Evolutionary conservation across 23 tunicate genomes (phyloP), one percentile per base, ranked within the genome.

Genomic region (Botrylloides violaceus): DNA sequence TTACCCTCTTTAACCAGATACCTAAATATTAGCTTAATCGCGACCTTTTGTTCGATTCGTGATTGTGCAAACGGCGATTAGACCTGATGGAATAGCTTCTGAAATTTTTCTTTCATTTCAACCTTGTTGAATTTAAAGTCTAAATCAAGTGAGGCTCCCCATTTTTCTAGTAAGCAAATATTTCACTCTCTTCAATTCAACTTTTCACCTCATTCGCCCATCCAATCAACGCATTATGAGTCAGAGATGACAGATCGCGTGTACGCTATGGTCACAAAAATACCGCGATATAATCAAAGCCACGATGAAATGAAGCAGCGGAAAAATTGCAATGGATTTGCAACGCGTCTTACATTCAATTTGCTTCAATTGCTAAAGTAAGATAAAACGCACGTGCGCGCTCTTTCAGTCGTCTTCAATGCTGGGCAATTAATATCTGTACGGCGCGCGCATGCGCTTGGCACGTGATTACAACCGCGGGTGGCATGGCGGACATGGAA

Each of bases 11-110:
- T 15, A 43, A 15, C 53, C 53, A 43, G 53, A 15, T 43, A 43
- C 53, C 9, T 43, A 43, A 43, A 43, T 43, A 43, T 43, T 43
- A 43, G 53, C 53, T 43, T 43, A 43, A 7, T 43, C 15, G 53
- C 53, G 53, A 7, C 53, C 15, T 43, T 43, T 43, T 43, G 53
- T 43, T 43, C 12, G 53, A 43, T 43, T 43, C 53, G 53, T 15
- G 53, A 43, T 43, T 43, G 53, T 43, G 53, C 53, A 43, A 43
- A 43, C 15, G 9, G 53, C 9, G 53, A 43, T 43, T 43, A 43
- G 53, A 43, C 53, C 53, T 43, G 53, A 43, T 43, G 53, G 53
- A 43, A 43, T 43, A 43, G 53, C 53, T 43, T 43, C 53, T 43
- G 53, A 15, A 43, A 43, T 43, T 7, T 43, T 7, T 43, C 15